A percentile compares a stretch with the other conserved stretches of the same genome.
Evolutionary conservation across 2,888 invertebrate species (phyloP).

Genomic region (Ochlodes sylvanus): DNA sequence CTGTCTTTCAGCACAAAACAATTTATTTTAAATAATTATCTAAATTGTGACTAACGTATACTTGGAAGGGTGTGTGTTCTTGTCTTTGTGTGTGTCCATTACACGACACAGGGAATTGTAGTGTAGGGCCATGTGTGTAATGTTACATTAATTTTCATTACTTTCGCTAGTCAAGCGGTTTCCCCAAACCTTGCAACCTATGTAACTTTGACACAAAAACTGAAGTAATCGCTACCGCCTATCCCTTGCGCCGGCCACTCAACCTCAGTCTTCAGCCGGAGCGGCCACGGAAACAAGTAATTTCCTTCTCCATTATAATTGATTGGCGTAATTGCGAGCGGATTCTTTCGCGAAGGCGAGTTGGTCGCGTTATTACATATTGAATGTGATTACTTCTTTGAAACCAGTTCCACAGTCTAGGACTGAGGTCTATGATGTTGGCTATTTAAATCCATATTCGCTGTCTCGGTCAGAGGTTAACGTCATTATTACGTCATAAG

Average conservation of each 20-base stretch:
- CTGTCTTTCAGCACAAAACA: too few relatives aligned
- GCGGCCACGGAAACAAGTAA: slow-evolving; percentile 77
- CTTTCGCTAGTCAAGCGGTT: too few relatives aligned
- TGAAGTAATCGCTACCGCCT: slow-evolving; percentile 31
- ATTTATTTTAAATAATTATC: too few relatives aligned
- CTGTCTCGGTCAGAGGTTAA: background rate
- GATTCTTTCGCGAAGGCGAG: slow-evolving; percentile 71
- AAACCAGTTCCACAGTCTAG: slow-evolving; percentile 13
- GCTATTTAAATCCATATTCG: background rate
- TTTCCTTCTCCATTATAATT: slow-evolving; percentile 82
- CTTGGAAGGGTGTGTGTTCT: too few relatives aligned
- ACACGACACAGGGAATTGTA: too few relatives aligned
- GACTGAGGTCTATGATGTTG: background rate
- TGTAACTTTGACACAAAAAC: too few relatives aligned
- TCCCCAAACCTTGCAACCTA: too few relatives aligned
- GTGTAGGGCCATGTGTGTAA: too few relatives aligned
- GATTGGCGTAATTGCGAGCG: slow-evolving; percentile 80
- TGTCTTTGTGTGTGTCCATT: too few relatives aligned
- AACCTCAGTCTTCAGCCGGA: slow-evolving; percentile 58
- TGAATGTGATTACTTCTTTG: slow-evolving; percentile 27
- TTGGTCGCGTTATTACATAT: slow-evolving; percentile 38
- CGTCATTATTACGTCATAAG: background rate
- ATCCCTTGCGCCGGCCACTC: slow-evolving; percentile 43
- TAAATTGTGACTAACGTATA: too few relatives aligned
- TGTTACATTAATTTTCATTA: too few relatives aligned